Conservation (phyloP, 2,888 invertebrate species). For the Platycheirus rosarum region DNA sequence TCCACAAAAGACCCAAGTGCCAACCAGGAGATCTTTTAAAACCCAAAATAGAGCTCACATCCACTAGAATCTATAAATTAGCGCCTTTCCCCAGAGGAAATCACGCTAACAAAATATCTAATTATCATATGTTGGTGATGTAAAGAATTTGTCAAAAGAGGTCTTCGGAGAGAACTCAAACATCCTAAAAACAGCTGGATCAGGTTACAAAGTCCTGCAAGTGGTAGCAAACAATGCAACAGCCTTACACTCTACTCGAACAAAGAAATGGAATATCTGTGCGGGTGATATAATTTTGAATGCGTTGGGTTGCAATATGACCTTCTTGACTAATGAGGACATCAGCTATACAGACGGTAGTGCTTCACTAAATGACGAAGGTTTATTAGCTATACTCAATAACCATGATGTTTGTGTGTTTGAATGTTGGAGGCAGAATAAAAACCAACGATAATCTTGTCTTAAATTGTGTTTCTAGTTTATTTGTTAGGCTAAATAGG, state of each 20-base stretch:
- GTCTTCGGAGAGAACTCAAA: slow-evolving; percentile 87
- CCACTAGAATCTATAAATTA: too few species aligned
- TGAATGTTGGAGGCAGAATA: slow-evolving; percentile 80
- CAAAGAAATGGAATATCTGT: slow-evolving; percentile 99
- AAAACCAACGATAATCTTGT: slow-evolving; percentile 58
- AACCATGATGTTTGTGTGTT: slow-evolving; percentile 86
- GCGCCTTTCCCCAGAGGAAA: slow-evolving; percentile 69
- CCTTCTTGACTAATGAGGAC: slow-evolving; percentile 86
- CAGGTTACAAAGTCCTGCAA: slow-evolving; percentile 90
- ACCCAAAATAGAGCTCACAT: too few species aligned
- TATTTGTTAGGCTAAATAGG: too few species aligned
- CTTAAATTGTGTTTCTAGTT: too few species aligned
- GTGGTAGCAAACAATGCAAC: slow-evolving; percentile 93
- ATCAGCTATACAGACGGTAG: slow-evolving; percentile 87
- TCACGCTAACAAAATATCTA: slow-evolving; percentile 81
- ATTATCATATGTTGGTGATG: slow-evolving; percentile 92
- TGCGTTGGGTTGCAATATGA: slow-evolving; percentile 91
- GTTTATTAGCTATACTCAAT: slow-evolving; percentile 87
- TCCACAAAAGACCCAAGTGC: too few species aligned
- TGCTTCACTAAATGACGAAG: slow-evolving; percentile 85
- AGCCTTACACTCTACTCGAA: slow-evolving; percentile 93
- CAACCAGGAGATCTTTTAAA: too few species aligned
- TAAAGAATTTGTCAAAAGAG: slow-evolving; percentile 86
- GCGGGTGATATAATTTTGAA: slow-evolving; percentile 94
- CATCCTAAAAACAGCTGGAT: slow-evolving; percentile 91